phyloP scores from a whole-genome alignment of 2,888 invertebrate genomes.

The Theretra japonica region DNA sequence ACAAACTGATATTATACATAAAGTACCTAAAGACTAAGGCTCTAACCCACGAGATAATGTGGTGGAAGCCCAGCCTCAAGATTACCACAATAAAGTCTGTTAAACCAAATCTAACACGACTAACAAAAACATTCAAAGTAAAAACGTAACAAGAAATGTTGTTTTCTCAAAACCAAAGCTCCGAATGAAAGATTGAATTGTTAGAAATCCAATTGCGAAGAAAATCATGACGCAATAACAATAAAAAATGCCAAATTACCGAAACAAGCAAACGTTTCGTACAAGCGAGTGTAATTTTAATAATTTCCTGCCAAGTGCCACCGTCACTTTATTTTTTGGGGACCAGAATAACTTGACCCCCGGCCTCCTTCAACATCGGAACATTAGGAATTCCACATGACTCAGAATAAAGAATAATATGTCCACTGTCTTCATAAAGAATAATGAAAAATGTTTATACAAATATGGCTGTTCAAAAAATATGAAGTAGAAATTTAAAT shows the following conservation, averaged over 20 bases:
- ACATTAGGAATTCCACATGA: conserved; percentile 37
- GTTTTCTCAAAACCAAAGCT: neutral
- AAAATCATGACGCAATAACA: conserved; percentile 17
- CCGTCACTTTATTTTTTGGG: conserved; percentile 33
- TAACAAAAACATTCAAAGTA: no score
- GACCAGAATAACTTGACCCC: conserved; percentile 37
- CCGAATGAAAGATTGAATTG: neutral
- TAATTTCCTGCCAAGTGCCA: conserved; percentile 47
- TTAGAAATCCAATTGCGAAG: neutral
- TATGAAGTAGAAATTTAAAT: neutral
- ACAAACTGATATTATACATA: no score
- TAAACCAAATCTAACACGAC: no score
- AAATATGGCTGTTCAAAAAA: neutral
- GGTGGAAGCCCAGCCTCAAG: no score
- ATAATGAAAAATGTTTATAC: neutral
- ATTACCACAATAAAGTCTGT: no score
- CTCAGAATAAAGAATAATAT: conserved; percentile 1
- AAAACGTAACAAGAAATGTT: neutral
- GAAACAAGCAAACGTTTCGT: conserved; percentile 26
- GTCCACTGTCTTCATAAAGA: neutral
- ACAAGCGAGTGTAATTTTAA: conserved; percentile 48
- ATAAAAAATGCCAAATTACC: conserved; percentile 24
- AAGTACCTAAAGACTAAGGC: no score
- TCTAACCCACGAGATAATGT: no score
- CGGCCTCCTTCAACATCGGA: conserved; percentile 25